Evolutionary conservation across 2,797 vertebrate genomes (phyloP).

Genomic region (Sebastes goodei): DNA sequence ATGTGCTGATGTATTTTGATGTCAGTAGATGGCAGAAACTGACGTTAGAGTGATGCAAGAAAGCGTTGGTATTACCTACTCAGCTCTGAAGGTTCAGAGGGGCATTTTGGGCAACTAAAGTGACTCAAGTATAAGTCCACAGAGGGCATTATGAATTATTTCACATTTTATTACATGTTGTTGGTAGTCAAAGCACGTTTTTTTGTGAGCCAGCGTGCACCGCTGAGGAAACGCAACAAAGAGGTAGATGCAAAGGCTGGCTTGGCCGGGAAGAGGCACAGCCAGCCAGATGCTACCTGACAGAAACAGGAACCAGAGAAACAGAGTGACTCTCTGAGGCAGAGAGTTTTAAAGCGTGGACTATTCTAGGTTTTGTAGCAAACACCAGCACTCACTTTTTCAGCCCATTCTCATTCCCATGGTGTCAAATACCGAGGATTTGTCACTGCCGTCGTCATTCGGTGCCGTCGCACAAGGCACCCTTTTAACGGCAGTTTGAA

Average conservation of each 20-base stretch:
- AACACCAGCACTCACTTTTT: not conserved
- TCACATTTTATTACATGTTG: constrained; percentile 31
- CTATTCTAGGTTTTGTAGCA: not conserved
- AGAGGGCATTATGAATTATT: constrained; percentile 39
- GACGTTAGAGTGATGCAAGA: constrained; percentile 22
- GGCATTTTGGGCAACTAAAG: constrained; percentile 2
- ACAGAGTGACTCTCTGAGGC: not conserved
- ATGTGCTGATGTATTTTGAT: constrained; percentile 19
- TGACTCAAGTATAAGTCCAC: constrained; percentile 10
- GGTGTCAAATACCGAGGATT: too few species aligned
- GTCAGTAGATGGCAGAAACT: not conserved
- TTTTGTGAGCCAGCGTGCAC: constrained; percentile 15
- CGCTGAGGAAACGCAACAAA: constrained; percentile 10
- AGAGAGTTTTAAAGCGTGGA: not conserved
- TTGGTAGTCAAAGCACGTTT: constrained; percentile 18
- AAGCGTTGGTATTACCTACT: constrained; percentile 22
- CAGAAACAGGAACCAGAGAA: not conserved
- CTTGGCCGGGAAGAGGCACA: constrained; percentile 14
- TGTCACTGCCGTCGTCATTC: too few species aligned
- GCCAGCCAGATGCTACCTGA: constrained; percentile 25
- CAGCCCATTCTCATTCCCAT: too few species aligned
- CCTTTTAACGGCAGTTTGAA: too few species aligned
- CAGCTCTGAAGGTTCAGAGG: constrained; percentile 7
- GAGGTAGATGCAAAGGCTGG: constrained; percentile 22
- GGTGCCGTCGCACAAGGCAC: not conserved